phyloP scores from a whole-genome alignment of 2,888 invertebrate genomes.

The Nycteola revayana region DNA sequence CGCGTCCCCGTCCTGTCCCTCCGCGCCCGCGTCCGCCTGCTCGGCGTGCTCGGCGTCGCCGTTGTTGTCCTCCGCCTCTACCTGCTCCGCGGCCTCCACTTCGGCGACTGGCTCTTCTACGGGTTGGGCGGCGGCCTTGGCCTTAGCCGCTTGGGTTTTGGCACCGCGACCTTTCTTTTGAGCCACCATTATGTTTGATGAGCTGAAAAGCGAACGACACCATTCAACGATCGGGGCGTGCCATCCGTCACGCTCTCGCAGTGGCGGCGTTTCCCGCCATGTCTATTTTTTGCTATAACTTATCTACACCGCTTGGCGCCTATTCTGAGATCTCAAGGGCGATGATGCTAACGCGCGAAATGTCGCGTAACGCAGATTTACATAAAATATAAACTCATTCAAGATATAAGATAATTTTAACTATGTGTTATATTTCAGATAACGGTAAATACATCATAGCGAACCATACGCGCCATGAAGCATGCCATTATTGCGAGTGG shows the following conservation, averaged over 20 bases:
- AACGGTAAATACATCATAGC: conserved; percentile 56
- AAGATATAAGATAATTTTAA: conserved; percentile 31
- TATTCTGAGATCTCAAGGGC: conserved; percentile 64
- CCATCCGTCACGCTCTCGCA: conserved; percentile 33
- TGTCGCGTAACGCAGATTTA: conserved; percentile 31
- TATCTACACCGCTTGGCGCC: conserved; percentile 57
- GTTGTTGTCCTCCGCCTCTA: conserved; percentile 59
- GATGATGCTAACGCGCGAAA: conserved; percentile 49
- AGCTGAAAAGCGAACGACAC: conserved; percentile 33
- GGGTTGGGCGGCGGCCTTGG: conserved; percentile 52
- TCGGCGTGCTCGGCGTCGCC: conserved; percentile 58
- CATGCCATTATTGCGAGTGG: conserved; percentile 64
- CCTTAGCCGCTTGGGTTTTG: conserved; percentile 62
- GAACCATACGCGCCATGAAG: conserved; percentile 63
- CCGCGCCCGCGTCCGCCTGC: conserved; percentile 37
- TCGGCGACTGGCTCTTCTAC: conserved; percentile 51
- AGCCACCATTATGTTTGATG: conserved; percentile 62
- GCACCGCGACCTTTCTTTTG: conserved; percentile 74
- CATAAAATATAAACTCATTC: conserved; percentile 22
- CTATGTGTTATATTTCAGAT: conserved; percentile 31
- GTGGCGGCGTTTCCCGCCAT: conserved; percentile 57
- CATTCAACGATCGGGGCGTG: conserved; percentile 13
- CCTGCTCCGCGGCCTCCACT: conserved; percentile 44
- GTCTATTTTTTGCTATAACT: conserved; percentile 42
- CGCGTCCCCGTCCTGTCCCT: conserved; percentile 33